Evolutionary conservation across 53 echinoderm and acorn worm species (phyloP), one percentile per base, ranked within the genome.

Genomic region (Luidia sarsii): DNA sequence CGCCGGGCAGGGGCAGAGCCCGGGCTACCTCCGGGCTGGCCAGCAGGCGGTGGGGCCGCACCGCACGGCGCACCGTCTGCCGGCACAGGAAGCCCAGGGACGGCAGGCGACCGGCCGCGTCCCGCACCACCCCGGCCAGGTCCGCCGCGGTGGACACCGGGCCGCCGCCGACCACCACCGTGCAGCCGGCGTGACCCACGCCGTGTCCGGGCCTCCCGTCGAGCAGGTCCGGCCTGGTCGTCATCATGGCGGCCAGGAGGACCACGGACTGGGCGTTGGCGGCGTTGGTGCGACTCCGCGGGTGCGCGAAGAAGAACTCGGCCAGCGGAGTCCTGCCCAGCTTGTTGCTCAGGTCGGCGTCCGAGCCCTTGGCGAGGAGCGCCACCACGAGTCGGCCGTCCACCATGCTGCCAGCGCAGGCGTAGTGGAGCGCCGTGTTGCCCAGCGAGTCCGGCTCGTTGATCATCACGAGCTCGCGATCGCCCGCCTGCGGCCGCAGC

Each of bases 331-430:
- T 77, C 33, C 77, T 59, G 1, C 48, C 77, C 77, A 77, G 46
- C 30, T 77, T 77, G 81, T 87, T 87, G 45, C 13, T 63, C 19
- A 80, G 32, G 71, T 87, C 87, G 13, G 87, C 71, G 56, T 87
- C 69, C 3, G 87, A 80, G 30, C 87, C 87, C 29, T 65, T 68
- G 20, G 33, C 24, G 2, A 87, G 72, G 10, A 87, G 81, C 7
- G 39, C 45, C 2, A 81, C 49, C 27, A 87, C 62, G 9, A 87
- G 64, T 5, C 79, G 80, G 10, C 36, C 61, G 45, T 87, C 87
- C 1, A 81, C 64, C 53, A 80, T 52, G 14, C 64, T 71, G 27
- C 80, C 80, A 32, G 72, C 71, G 1, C 71, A 65, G 34, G 80
- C 75, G 56, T 80, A 71, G 43, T 87, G 87, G 25, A 81, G 81